Evolutionary conservation across 2,113 vertebrate species (phyloP), one percentile per base, ranked within the genome.

Genomic region (Xiphophorus hellerii): DNA sequence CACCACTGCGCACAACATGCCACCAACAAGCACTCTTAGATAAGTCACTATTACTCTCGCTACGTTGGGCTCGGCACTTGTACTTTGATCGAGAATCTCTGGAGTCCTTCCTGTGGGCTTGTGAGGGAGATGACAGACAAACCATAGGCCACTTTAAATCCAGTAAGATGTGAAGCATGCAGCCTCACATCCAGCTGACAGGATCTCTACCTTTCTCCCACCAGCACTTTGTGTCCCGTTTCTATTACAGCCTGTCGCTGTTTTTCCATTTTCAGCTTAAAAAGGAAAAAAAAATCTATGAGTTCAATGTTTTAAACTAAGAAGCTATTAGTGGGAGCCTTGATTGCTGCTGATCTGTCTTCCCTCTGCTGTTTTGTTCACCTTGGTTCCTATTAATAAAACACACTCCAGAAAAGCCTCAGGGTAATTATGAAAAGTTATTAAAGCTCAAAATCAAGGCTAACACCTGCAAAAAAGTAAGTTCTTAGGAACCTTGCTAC

Each of bases 371-470:
- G 14, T 30, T 69, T 64, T 84, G 80, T 85, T 87, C 87, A 83
- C 81, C 78, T 87, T 85, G 74, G 69, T 87, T 86, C 70, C 71
- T 88, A 76, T 80, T 90, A 85, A 80, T 69, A 74, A 80, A 73
- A 75, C 70, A 60, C 66, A 66, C 80, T 78, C 51, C 67, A 75
- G 76, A 78, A 79, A 85, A 86, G 71, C 79, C 66, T 72, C 10
- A 68, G 72, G 77, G 71, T 87, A 88, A 89, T 92, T 87, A 92
- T 85, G 71, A 81, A 84, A 90, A 79, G 84, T 77, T 72, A 88
- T 79, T 77, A 74, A 87, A 84, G 78, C 80, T 70, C 31, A n/a
- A 58, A 83, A 70, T 73, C n/a, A 10, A 83, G 74, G 64, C 14
- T 7, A 9, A 78, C 69, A 51, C 61, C 71, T 68, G 78, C 68